Percentiles rank a stretch among this genome's conserved stretches.
Conservation (phyloP, 2,113 vertebrate species). For the Bettongia penicillata region DNA sequence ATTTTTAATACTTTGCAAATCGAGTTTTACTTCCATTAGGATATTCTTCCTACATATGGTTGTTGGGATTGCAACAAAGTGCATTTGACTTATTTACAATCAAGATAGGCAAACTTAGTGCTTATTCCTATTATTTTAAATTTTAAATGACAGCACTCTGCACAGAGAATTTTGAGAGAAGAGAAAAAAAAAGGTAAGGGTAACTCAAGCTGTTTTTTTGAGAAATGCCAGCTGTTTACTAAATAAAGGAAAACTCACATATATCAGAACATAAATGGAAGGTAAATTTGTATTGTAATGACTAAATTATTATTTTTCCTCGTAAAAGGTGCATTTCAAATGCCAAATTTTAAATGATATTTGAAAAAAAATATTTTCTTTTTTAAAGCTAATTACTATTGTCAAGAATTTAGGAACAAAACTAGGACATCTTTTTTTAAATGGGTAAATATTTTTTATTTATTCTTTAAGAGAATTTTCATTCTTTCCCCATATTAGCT, state of each 20-base stretch:
- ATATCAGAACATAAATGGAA: not conserved
- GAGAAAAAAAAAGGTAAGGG: not conserved
- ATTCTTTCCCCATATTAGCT: not conserved
- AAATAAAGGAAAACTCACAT: not conserved
- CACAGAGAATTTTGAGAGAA: not conserved
- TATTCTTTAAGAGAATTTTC: not conserved
- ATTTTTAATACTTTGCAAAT: fast-evolving
- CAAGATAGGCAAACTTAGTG: not conserved
- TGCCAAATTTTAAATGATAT: not conserved
- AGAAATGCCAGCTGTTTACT: constrained; percentile 11
- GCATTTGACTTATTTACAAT: not conserved
- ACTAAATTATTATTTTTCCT: constrained; percentile 10
- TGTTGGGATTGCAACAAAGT: not conserved
- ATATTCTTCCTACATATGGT: not conserved
- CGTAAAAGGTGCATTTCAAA: constrained; percentile 10
- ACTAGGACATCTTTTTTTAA: not conserved
- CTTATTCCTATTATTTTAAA: not conserved
- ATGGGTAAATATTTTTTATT: not conserved
- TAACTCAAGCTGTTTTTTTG: not conserved
- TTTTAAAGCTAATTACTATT: not conserved
- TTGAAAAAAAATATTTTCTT: not conserved
- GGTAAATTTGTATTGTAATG: not conserved
- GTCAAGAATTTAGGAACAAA: not conserved
- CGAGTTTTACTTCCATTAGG: not conserved
- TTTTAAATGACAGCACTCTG: not conserved